phyloP scores from a whole-genome alignment of 2,888 invertebrate species.

The Calliopum simillimum region DNA sequence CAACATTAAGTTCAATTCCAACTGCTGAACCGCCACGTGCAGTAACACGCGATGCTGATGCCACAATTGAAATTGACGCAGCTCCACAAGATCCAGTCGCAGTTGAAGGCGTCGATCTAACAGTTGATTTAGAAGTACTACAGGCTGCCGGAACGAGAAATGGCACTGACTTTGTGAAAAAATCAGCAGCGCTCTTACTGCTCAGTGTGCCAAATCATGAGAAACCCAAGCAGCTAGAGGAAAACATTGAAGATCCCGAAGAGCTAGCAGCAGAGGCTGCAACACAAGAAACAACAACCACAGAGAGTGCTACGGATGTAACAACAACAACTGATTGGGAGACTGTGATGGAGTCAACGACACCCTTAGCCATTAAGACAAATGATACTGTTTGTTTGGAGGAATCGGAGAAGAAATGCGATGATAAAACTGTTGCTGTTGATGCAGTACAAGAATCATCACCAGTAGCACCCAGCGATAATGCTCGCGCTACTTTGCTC shows the following conservation, averaged over 20 bases:
- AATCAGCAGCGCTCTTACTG: slow-evolving; percentile 55
- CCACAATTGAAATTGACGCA: slow-evolving; percentile 46
- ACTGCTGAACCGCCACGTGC: slow-evolving; percentile 22
- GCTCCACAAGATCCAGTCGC: slow-evolving; percentile 49
- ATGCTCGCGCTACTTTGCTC: slow-evolving; percentile 50
- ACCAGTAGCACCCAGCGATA: slow-evolving; percentile 48
- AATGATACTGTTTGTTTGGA: slow-evolving; percentile 35
- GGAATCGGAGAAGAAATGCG: too few relatives aligned
- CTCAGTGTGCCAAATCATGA: slow-evolving; percentile 55
- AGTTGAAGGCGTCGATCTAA: neutral
- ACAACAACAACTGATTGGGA: neutral
- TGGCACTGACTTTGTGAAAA: slow-evolving; percentile 30
- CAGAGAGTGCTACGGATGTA: neutral
- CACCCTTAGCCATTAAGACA: slow-evolving; percentile 40
- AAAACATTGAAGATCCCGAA: slow-evolving; percentile 55
- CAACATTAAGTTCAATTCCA: slow-evolving; percentile 32
- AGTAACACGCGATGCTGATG: slow-evolving; percentile 51
- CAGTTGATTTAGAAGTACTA: neutral
- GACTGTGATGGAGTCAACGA: slow-evolving; percentile 8
- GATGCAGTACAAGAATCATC: slow-evolving; percentile 30
- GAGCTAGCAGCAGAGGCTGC: slow-evolving; percentile 47
- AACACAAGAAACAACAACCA: slow-evolving; percentile 12
- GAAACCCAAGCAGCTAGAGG: slow-evolving; percentile 50
- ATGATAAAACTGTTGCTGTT: slow-evolving; percentile 19
- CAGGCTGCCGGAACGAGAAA: neutral